Percentiles rank a stretch among this genome's conserved stretches.
These are phyloP conservation scores for Brachyptera putata DNA, from an alignment of 2,888 invertebrate species.

Conservation along the genomic window DNA sequence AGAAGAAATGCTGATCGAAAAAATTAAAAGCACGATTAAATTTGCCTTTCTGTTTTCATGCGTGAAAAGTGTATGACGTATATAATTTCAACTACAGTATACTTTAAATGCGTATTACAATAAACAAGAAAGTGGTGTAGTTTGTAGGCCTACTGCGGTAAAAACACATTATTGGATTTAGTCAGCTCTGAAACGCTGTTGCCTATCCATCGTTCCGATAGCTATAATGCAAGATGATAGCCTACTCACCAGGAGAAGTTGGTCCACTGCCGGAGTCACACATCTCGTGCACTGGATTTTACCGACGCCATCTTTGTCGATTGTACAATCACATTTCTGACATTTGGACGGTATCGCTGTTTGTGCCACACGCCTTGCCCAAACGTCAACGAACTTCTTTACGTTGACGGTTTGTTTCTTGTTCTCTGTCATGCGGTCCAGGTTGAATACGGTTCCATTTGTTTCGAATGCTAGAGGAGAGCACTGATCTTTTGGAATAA, in stretches of 20 bases:
- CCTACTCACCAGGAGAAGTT: slow-evolving; percentile 37
- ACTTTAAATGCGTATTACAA: too few species aligned
- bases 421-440: slow-evolving; percentile 37
- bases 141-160: too few species aligned
- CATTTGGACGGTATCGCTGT: slow-evolving; percentile 42
- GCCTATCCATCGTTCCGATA: too few species aligned
- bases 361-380: slow-evolving; percentile 41
- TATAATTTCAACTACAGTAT: too few species aligned
- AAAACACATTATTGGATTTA: neutral
- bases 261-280: slow-evolving; percentile 39
- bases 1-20: too few species aligned
- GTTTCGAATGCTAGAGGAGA: slow-evolving; percentile 44
- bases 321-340: slow-evolving; percentile 46
- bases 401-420: slow-evolving; percentile 35
- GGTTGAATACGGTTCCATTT: slow-evolving; percentile 43
- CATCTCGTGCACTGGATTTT: slow-evolving; percentile 42
- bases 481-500: slow-evolving; percentile 43
- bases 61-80: too few species aligned
- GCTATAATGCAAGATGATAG: too few species aligned
- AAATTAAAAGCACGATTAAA: too few species aligned
- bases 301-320: slow-evolving; percentile 44
- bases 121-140: too few species aligned
- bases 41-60: too few species aligned
- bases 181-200: too few species aligned
- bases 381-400: slow-evolving; percentile 42